Conservation (phyloP, 2,888 invertebrate species). For the Acleris cristana region DNA sequence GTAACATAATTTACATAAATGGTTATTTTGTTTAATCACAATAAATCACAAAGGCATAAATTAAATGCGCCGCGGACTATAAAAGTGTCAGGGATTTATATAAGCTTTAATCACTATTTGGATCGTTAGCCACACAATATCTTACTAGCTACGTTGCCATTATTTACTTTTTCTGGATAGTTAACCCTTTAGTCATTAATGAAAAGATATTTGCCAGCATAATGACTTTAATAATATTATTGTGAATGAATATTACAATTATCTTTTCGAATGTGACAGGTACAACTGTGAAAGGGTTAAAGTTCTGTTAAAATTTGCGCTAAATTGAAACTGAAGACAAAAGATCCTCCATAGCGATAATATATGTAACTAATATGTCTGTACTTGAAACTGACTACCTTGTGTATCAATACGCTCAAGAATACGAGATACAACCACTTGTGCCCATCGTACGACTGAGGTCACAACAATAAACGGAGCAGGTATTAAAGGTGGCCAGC, state of each 20-base stretch:
- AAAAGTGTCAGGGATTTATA: conserved; percentile 35
- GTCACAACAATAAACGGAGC: not conserved
- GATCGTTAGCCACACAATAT: conserved; percentile 35
- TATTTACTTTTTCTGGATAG: not conserved
- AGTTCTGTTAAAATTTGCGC: not conserved
- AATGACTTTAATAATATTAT: no score
- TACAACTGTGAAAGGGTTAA: no score
- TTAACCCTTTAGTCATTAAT: not conserved
- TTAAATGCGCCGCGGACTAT: conserved; percentile 34
- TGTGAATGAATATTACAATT: no score
- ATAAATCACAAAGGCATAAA: conserved; percentile 34
- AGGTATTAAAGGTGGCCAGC: conserved; percentile 7
- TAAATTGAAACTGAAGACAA: not conserved
- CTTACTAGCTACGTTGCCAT: conserved; percentile 6
- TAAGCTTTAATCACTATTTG: conserved; percentile 37
- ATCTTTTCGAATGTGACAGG: no score
- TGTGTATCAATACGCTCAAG: not conserved
- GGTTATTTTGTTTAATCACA: conserved; percentile 35
- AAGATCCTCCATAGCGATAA: not conserved
- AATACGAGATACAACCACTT: not conserved
- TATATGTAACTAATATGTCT: no score
- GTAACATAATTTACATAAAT: conserved; percentile 36
- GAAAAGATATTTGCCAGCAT: no score
- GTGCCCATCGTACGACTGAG: not conserved
- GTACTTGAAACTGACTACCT: not conserved